Evolutionary conservation across 2,888 invertebrate genomes (phyloP).

Genomic region (Philhelius pedissequus): DNA sequence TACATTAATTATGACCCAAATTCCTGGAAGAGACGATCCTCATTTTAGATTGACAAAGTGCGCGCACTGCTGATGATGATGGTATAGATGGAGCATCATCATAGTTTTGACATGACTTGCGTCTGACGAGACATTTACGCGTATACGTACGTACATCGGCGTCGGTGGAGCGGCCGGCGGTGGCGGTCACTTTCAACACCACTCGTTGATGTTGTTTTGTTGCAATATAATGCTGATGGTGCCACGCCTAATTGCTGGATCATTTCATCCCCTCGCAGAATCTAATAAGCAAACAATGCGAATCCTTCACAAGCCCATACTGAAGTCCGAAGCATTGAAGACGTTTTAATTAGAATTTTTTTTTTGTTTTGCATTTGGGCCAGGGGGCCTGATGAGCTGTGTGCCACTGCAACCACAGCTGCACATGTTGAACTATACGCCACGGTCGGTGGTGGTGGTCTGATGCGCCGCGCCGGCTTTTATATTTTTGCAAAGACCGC

Average conservation of each 20-base stretch:
- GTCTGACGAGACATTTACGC: conserved; percentile 15
- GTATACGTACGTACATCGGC: background rate
- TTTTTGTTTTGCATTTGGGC: background rate
- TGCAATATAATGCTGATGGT: conserved; percentile 48
- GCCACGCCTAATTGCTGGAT: conserved; percentile 61
- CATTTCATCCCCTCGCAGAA: conserved; percentile 31
- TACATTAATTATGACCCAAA: conserved; percentile 79
- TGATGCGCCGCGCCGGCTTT: conserved; percentile 40
- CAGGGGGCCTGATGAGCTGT: conserved; percentile 27
- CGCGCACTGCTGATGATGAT: conserved; percentile 13
- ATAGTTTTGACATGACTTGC: conserved; percentile 37
- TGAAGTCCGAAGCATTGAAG: conserved; percentile 26
- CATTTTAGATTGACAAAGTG: conserved; percentile 68
- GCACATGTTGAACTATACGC: conserved; percentile 30
- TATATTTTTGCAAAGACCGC: conserved; percentile 38
- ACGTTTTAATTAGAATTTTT: conserved; percentile 64
- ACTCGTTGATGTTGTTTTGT: conserved; percentile 43
- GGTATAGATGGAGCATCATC: background rate
- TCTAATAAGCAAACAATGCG: conserved; percentile 64
- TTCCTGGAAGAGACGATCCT: conserved; percentile 74
- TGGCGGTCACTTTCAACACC: conserved; percentile 66
- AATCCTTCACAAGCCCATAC: conserved; percentile 43
- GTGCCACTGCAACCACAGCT: conserved; percentile 37
- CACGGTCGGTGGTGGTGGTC: background rate
- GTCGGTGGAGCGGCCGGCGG: background rate